A percentile compares a stretch with the other conserved stretches of the same genome.
Conservation (phyloP, 2,113 vertebrate genomes). For the Daphoenositta chrysoptera region DNA sequence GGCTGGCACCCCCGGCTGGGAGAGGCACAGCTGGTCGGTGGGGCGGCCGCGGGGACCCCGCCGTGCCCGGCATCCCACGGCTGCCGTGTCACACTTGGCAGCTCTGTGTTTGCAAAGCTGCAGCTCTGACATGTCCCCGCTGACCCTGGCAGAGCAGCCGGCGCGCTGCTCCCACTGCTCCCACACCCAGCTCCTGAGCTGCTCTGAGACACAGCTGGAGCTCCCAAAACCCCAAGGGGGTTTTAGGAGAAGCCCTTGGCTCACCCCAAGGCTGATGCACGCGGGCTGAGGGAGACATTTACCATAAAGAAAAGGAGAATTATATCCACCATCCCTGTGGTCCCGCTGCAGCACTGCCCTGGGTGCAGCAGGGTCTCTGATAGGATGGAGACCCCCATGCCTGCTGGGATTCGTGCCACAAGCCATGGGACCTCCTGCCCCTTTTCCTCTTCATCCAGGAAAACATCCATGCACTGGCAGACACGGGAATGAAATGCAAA, state of each 20-base stretch:
- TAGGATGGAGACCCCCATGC: background rate
- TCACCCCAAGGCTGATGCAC: background rate
- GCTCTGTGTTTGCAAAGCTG: background rate
- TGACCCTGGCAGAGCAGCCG: background rate
- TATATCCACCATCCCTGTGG: accelerated
- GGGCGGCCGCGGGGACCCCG: accelerated
- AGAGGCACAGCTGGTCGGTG: background rate
- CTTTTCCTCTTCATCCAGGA: background rate
- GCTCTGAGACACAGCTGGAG: background rate
- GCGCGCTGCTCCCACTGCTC: accelerated
- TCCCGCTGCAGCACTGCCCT: background rate
- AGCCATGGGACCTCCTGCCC: background rate
- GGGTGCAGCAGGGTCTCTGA: background rate
- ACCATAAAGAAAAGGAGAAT: background rate
- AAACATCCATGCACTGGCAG: background rate
- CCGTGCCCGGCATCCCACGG: background rate
- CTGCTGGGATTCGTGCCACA: background rate
- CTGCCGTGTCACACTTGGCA: background rate
- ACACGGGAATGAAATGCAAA: background rate
- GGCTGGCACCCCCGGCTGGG: background rate
- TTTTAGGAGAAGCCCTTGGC: background rate
- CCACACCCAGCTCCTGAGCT: background rate
- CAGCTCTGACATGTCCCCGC: background rate
- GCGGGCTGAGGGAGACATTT: background rate
- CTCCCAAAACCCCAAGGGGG: too few relatives aligned